These are phyloP conservation scores for Sorex araneus DNA, from an alignment of 2,113 vertebrate genomes.

Conservation along the genomic window DNA sequence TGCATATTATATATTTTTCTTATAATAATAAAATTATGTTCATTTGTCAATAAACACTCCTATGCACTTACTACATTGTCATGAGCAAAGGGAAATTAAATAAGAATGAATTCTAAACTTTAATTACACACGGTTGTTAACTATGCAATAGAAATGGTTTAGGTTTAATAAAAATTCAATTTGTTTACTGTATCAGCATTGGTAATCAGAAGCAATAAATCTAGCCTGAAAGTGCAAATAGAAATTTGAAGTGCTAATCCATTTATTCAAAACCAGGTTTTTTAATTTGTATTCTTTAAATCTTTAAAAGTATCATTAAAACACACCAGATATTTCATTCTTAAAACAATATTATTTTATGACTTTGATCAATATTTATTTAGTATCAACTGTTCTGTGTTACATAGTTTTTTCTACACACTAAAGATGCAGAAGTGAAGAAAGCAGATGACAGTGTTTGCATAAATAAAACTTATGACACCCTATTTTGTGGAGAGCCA, in stretches of 20 bases:
- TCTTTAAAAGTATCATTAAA: background rate
- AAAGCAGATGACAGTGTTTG: too few species aligned
- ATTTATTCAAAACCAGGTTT: background rate
- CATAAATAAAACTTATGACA: too few species aligned
- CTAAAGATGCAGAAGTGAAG: too few species aligned
- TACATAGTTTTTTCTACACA: too few species aligned
- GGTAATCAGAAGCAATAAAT: background rate
- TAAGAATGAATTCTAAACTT: background rate
- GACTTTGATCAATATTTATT: too few species aligned
- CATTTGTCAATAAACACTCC: background rate
- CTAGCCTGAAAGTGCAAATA: background rate
- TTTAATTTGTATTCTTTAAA: background rate
- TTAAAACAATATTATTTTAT: too few species aligned
- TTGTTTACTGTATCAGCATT: background rate
- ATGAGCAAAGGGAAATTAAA: background rate
- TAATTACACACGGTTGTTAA: background rate
- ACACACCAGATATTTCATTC: background rate
- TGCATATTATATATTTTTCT: background rate
- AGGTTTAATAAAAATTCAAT: background rate
- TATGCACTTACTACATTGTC: background rate
- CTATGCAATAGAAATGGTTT: background rate
- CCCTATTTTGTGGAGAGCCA: too few species aligned
- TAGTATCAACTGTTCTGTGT: too few species aligned
- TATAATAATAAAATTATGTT: background rate
- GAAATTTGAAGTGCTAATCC: background rate